Conservation (phyloP, 2,888 invertebrate species). For the Hermaeophaga mercurialis region DNA sequence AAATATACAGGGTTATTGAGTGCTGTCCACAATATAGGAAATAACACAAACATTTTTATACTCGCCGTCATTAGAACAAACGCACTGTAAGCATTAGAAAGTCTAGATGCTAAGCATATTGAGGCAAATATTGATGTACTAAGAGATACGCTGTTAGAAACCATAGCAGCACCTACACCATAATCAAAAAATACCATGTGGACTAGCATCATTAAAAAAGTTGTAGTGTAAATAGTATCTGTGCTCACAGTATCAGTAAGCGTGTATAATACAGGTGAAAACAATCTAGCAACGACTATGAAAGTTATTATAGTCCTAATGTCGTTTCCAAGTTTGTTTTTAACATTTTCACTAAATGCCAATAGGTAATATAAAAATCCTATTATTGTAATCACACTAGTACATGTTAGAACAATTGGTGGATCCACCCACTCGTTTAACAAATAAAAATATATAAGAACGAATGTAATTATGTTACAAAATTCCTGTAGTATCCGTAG, state of each 20-base stretch:
- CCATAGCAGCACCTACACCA: constrained; percentile 83
- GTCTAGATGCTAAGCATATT: constrained; percentile 90
- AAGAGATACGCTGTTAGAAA: constrained; percentile 88
- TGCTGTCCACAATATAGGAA: constrained; percentile 77
- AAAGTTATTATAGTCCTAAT: constrained; percentile 81
- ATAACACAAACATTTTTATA: constrained; percentile 85
- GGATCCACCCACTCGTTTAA: constrained; percentile 72
- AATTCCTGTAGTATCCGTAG: constrained; percentile 81
- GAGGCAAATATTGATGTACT: constrained; percentile 96
- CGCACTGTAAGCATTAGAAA: constrained; percentile 84
- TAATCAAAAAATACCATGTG: constrained; percentile 95
- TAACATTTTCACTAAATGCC: constrained; percentile 38
- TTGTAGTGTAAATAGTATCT: constrained; percentile 95
- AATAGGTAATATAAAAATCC: constrained; percentile 68
- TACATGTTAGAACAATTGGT: constrained; percentile 65
- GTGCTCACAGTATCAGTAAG: constrained; percentile 96
- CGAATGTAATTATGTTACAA: constrained; percentile 75
- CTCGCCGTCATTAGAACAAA: constrained; percentile 89
- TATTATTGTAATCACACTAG: constrained; percentile 62
- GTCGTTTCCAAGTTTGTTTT: constrained; percentile 62
- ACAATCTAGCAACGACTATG: constrained; percentile 81
- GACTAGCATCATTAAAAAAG: constrained; percentile 82
- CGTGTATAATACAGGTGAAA: constrained; percentile 92
- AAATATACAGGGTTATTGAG: constrained; percentile 64
- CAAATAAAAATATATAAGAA: constrained; percentile 73